Evolutionary conservation across 2,113 vertebrate genomes (phyloP).

Genomic region (Gavia stellata): DNA sequence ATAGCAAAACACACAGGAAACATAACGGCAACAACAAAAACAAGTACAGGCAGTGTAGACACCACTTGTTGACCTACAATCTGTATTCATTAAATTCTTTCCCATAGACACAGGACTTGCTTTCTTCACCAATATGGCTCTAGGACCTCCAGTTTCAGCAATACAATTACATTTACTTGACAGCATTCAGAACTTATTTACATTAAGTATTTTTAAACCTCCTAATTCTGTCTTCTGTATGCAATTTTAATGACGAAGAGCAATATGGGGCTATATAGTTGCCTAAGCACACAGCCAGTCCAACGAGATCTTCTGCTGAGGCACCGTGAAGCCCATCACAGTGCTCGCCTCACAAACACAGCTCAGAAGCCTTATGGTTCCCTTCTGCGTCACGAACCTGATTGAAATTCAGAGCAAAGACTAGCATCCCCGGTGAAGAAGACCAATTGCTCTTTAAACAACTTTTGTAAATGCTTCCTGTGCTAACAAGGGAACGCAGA

Average conservation of each 20-base stretch:
- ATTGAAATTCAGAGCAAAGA: slow-evolving; percentile 52
- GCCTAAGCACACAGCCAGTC: neutral
- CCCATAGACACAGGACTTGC: neutral
- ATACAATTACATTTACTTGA: neutral
- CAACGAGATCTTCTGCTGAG: neutral
- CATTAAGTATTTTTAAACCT: neutral
- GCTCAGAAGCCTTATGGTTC: neutral
- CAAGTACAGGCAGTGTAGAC: neutral
- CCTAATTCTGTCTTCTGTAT: neutral
- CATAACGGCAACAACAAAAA: neutral
- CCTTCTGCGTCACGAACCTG: neutral
- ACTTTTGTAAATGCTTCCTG: slow-evolving; percentile 51
- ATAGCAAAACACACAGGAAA: slow-evolving; percentile 51
- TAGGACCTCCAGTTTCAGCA: slow-evolving; percentile 10
- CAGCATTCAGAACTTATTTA: slow-evolving; percentile 3
- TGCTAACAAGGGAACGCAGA: slow-evolving; percentile 3
- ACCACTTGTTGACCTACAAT: neutral
- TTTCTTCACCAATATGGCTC: neutral
- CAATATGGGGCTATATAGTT: neutral
- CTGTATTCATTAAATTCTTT: neutral
- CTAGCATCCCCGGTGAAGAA: neutral
- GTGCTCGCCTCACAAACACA: neutral
- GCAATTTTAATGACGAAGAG: neutral
- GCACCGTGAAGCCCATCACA: neutral
- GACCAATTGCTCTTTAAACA: slow-evolving; percentile 54